Conservation (phyloP, 2,113 vertebrate species). For the Condylura cristata region DNA sequence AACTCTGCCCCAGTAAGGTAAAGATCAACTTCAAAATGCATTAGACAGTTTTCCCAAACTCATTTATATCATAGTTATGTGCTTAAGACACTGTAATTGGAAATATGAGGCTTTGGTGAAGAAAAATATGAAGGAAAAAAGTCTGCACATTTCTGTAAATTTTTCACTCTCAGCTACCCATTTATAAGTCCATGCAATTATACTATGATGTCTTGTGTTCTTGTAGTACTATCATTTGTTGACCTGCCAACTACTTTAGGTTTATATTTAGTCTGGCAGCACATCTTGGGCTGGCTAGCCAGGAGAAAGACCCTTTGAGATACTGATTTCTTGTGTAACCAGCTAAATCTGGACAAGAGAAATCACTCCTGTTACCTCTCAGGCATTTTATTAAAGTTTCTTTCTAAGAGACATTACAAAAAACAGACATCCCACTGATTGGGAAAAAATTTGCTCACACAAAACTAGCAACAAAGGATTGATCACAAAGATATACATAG, state of each 20-base stretch:
- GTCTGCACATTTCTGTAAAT: not conserved
- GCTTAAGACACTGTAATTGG: conserved; percentile 7
- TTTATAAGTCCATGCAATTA: not conserved
- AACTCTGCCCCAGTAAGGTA: not conserved
- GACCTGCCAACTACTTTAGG: not conserved
- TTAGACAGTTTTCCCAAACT: not conserved
- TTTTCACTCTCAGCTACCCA: not conserved
- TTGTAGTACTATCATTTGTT: not conserved
- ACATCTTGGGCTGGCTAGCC: not conserved
- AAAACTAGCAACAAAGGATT: too few relatives aligned
- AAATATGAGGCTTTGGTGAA: conserved; percentile 29
- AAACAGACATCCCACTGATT: too few relatives aligned
- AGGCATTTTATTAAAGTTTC: conserved; percentile 15
- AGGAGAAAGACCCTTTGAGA: not conserved
- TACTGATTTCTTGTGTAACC: not conserved
- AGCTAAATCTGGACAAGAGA: not conserved
- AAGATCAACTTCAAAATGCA: not conserved
- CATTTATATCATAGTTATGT: not conserved
- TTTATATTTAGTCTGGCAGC: conserved; percentile 45
- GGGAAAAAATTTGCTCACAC: too few relatives aligned
- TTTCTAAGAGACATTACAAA: not conserved
- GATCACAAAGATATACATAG: too few relatives aligned
- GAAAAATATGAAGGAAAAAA: conserved; percentile 1
- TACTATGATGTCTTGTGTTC: not conserved
- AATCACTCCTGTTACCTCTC: not conserved